Conservation (phyloP, 2,797 vertebrate species). For the Astyanax mexicanus region DNA sequence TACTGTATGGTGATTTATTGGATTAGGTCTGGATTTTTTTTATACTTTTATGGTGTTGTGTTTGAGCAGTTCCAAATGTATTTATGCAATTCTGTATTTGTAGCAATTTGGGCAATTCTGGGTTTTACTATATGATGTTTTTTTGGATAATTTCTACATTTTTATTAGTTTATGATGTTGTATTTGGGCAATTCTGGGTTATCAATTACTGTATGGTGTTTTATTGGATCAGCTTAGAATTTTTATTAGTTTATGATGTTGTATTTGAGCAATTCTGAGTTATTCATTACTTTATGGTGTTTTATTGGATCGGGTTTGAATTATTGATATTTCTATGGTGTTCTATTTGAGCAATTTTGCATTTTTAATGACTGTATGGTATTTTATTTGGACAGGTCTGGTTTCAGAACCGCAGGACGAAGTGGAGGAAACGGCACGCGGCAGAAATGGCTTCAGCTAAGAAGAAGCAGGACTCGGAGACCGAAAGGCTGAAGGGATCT, state of each 20-base stretch:
- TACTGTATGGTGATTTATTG: too few species aligned
- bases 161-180: too few species aligned
- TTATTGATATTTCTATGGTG: background rate
- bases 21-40: too few species aligned
- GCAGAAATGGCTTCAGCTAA: conserved; percentile 98
- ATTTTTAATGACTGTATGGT: background rate
- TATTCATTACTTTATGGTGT: background rate
- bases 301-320: background rate
- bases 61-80: too few species aligned
- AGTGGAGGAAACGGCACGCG: conserved; percentile 96
- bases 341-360: background rate
- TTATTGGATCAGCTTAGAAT: too few species aligned
- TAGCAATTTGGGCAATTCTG: background rate
- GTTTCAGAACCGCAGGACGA: conserved; percentile 98
- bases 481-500: conserved; percentile 89
- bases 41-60: too few species aligned
- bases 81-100: too few species aligned
- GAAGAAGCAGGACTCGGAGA: conserved; percentile 96
- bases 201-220: background rate
- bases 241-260: background rate
- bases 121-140: too few species aligned
- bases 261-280: background rate
- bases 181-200: background rate
- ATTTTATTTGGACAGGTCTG: conserved; percentile 83
- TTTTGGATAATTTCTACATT: too few species aligned